Evolutionary conservation across 2,113 vertebrate species (phyloP).

Genomic region (Phyllostomus discolor): DNA sequence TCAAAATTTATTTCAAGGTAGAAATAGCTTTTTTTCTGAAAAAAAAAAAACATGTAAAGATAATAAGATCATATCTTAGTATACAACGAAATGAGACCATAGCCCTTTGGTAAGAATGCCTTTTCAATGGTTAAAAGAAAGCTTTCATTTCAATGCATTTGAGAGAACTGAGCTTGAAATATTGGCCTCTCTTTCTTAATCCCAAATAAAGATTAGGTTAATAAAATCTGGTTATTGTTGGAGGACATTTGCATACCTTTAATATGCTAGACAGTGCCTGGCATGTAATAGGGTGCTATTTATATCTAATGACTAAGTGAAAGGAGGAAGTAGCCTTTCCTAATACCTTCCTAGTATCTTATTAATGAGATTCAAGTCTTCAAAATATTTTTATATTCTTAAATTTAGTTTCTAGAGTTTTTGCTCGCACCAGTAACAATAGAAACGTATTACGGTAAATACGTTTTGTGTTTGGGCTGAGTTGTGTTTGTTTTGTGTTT

Average conservation of each 20-base stretch:
- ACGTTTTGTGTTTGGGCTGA: conserved; percentile 10
- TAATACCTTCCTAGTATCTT: neutral
- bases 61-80: neutral
- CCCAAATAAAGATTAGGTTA: neutral
- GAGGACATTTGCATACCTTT: neutral
- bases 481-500: neutral
- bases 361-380: neutral
- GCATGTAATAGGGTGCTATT: neutral
- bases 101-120: neutral
- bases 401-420: neutral
- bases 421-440: neutral
- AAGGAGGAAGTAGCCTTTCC: neutral
- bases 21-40: neutral
- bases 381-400: neutral
- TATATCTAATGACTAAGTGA: neutral
- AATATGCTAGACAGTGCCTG: neutral
- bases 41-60: neutral
- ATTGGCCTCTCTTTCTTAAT: neutral
- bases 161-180: neutral
- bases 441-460: neutral
- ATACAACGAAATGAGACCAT: neutral
- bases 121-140: neutral
- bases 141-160: neutral
- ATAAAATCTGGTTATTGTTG: neutral
- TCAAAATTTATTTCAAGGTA: conserved; percentile 20